Percentiles rank a stretch among this genome's conserved stretches.
Conservation (phyloP, 2,888 invertebrate species). For the Platycheirus albimanus region DNA sequence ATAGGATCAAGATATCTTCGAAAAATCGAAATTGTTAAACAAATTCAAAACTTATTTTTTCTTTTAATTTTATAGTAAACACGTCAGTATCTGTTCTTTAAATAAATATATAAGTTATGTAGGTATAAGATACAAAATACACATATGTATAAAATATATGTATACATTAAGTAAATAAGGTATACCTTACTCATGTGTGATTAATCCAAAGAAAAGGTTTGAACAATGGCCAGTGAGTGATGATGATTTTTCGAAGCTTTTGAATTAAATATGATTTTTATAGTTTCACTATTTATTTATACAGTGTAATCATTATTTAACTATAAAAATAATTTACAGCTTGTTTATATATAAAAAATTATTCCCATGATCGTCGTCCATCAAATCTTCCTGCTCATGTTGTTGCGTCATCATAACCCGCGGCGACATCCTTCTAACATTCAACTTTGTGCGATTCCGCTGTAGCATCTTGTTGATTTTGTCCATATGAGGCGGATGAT, state of each 20-base stretch:
- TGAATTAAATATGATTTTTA: no score
- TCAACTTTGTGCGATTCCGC: conserved; percentile 77
- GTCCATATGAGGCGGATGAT: conserved; percentile 82
- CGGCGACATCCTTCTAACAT: conserved; percentile 21
- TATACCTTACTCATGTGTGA: not conserved
- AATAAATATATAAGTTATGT: no score
- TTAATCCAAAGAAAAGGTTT: not conserved
- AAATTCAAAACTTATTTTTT: no score
- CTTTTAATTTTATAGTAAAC: no score
- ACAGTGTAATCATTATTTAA: conserved; percentile 23
- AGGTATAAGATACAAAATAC: no score
- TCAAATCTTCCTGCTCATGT: conserved; percentile 13
- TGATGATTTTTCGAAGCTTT: no score
- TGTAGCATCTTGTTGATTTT: conserved; percentile 82
- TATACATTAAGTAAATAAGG: no score
- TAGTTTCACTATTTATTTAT: not conserved
- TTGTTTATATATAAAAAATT: conserved; percentile 62
- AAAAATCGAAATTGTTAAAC: no score
- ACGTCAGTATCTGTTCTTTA: no score
- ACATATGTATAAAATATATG: no score
- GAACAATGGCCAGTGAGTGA: not conserved
- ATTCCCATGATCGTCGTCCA: conserved; percentile 31
- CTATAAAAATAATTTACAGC: conserved; percentile 45
- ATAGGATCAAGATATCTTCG: no score
- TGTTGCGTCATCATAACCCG: conserved; percentile 42